Conservation (phyloP, 2,797 vertebrate genomes). For the Megalops cyprinoides region DNA sequence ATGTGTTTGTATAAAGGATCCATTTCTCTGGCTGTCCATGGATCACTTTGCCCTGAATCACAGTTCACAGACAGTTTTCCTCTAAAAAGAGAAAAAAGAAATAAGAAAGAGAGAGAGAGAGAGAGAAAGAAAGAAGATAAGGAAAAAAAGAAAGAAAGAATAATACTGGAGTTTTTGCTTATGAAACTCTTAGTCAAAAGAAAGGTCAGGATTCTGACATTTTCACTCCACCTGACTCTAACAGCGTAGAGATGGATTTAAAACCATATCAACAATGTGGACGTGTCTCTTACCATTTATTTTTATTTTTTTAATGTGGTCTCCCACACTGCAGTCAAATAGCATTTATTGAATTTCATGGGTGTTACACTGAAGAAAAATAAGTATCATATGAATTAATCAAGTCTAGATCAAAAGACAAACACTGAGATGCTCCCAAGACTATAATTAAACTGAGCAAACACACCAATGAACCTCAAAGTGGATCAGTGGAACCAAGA, state of each 20-base stretch:
- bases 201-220: not conserved
- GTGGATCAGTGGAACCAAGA: too few relatives aligned
- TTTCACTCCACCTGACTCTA: not conserved
- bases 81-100: not conserved
- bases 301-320: too few relatives aligned
- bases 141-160: not conserved
- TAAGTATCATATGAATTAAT: not conserved
- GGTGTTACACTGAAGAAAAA: not conserved
- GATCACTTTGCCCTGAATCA: not conserved
- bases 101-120: not conserved
- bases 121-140: not conserved
- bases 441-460: too few relatives aligned
- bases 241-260: not conserved
- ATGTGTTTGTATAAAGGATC: not conserved
- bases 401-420: too few relatives aligned
- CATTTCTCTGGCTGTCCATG: not conserved
- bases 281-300: not conserved
- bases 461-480: not conserved
- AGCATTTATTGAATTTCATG: not conserved
- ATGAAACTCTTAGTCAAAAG: not conserved
- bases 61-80: not conserved
- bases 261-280: not conserved
- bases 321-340: too few relatives aligned
- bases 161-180: not conserved
- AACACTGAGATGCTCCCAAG: too few relatives aligned